A percentile compares a stretch with the other conserved stretches of the same genome.
Evolutionary conservation across 2,888 invertebrate genomes (phyloP).

Genomic region (Polyploca ridens): DNA sequence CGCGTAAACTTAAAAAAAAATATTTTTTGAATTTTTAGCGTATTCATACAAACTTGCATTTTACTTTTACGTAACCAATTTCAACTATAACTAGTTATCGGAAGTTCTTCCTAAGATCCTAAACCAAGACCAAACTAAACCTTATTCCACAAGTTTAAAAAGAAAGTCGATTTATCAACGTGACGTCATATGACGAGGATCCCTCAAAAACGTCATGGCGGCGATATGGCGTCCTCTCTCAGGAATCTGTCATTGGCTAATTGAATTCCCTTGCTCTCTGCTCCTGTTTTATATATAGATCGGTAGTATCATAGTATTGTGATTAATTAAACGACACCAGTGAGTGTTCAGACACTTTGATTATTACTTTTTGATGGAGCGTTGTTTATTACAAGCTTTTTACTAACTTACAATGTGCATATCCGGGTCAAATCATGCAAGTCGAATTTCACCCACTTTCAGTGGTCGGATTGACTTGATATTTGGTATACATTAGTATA

Average conservation of each 20-base stretch:
- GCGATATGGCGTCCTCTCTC: constrained; percentile 9
- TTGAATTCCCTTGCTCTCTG: constrained; percentile 30
- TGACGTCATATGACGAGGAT: constrained; percentile 1
- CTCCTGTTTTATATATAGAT: constrained; percentile 24
- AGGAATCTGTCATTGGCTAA: constrained; percentile 21
- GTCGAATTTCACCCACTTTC: no score
- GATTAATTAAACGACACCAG: constrained; percentile 17
- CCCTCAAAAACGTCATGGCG: constrained; percentile 5
- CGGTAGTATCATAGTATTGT: constrained; percentile 24
- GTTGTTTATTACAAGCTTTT: no score
- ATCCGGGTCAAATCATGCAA: no score
- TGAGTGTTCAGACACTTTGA: not conserved
- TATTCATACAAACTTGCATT: no score
- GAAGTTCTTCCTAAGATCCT: not conserved
- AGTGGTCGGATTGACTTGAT: no score
- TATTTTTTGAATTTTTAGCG: no score
- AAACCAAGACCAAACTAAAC: not conserved
- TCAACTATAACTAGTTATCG: not conserved
- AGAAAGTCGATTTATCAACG: constrained; percentile 1
- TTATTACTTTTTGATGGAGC: not conserved
- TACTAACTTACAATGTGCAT: no score
- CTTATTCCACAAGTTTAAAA: not conserved
- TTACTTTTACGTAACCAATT: no score
- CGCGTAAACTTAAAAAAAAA: no score
- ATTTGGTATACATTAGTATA: no score